Base-by-base conservation (phyloP, 2,113 vertebrate species). In the Gobio gobio region DNA sequence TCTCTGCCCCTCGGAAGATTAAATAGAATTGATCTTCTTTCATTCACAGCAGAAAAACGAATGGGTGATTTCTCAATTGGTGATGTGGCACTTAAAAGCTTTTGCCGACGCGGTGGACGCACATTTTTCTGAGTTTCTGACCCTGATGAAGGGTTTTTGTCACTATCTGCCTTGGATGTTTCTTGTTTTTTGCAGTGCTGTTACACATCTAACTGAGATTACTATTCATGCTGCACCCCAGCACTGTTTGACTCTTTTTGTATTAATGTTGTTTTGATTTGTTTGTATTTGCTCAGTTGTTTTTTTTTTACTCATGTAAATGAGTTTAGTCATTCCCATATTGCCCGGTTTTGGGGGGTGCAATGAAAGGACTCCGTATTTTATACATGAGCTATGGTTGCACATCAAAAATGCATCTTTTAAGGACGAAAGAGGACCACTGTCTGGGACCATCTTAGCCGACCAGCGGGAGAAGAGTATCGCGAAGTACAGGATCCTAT, bases 131-230 rank as follows among this genome's bases (percentile, higher is more conserved):
- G 40, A 63, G 77, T 61, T 79, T 16, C 22, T 61, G n/a, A 18
- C 36, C 77, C 78, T 43, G 56, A 45, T 45, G 1, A 33, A 22
- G 26, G 61, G 78, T 4, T 77, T 77, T 77, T 7, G 63, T 83
- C 66, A 33, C 63, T 72, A 16, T 72, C 49, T 72, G 80, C 51
- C 80, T 83, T 64, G 18, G 29, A 68, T 82, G 26, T 68, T 56
- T 29, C 56, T 63, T 45, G 58, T 63, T 80, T n/a, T 63, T 33
- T 64, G 43, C 45, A 66, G 64, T 58, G 79, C 79, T n/a, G 63
- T 82, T 40, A 82, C 64, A 56, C 64, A 40, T 82, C 47, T 82
- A 82, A 82, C 66, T 29, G 43, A 82, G 80, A 82, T 82, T 49
- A 54, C 64, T 82, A 43, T 72, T 68, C 77, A 33, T 66, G 45